Evolutionary conservation across 92 coral and sea anemone genomes (phyloP).

Genomic region (Paragorgia papillata): DNA sequence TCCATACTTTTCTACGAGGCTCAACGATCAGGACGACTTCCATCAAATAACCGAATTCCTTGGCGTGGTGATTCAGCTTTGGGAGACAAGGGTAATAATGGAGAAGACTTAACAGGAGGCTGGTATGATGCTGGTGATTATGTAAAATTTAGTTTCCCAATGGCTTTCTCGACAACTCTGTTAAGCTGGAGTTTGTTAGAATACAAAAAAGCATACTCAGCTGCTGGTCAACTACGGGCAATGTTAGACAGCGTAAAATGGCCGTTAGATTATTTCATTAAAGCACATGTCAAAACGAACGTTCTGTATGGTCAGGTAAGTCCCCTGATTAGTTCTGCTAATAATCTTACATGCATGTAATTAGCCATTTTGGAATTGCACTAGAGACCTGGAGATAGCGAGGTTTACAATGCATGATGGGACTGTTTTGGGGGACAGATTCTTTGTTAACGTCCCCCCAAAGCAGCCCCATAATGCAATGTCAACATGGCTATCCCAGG

Average conservation of each 20-base stretch:
- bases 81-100: slow-evolving; percentile 58
- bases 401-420: no score
- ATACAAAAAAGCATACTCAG: slow-evolving; percentile 70
- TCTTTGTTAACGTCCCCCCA: no score
- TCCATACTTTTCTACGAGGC: slow-evolving; percentile 94
- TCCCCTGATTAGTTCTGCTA: no score
- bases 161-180: slow-evolving; percentile 64
- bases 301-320: slow-evolving; percentile 91
- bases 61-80: slow-evolving; percentile 94
- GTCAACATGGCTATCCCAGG: no score
- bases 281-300: slow-evolving; percentile 75
- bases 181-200: slow-evolving; percentile 86
- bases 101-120: slow-evolving; percentile 47
- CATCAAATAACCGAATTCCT: slow-evolving; percentile 70
- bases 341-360: no score
- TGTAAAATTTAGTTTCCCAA: slow-evolving; percentile 48
- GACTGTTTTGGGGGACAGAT: no score
- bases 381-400: no score
- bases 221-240: slow-evolving; percentile 74
- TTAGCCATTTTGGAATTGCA: no score
- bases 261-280: slow-evolving; percentile 90
- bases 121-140: slow-evolving; percentile 55
- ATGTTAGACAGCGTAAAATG: slow-evolving; percentile 77
- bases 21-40: slow-evolving; percentile 91
- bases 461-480: no score